A percentile compares a stretch with the other conserved stretches of the same genome.
Evolutionary conservation across 2,797 vertebrate genomes (phyloP).

Genomic region (Cryptoblepharus egeriae): DNA sequence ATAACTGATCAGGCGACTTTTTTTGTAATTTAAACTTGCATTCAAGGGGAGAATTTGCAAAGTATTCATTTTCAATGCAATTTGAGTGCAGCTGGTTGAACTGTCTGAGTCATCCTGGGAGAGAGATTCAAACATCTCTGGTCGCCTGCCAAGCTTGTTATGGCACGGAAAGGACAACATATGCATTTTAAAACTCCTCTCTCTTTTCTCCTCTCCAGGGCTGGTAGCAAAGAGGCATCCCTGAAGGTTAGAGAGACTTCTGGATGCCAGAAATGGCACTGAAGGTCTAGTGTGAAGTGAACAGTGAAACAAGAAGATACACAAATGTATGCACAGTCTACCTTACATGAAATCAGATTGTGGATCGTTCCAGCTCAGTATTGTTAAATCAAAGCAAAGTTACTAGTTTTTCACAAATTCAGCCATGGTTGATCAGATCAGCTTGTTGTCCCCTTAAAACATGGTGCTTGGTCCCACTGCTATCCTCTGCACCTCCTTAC

Average conservation of each 20-base stretch:
- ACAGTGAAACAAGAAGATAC: background rate
- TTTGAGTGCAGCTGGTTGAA: constrained; percentile 76
- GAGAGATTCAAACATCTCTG: constrained; percentile 71
- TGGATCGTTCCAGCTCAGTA: too few relatives aligned
- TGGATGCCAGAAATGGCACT: background rate
- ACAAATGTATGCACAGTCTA: background rate
- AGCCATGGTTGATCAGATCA: too few relatives aligned
- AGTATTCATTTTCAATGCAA: constrained; percentile 75
- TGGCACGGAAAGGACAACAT: constrained; percentile 61
- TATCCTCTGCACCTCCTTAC: too few relatives aligned
- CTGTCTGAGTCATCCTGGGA: constrained; percentile 70
- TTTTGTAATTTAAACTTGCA: constrained; percentile 79
- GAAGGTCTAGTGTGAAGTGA: constrained; percentile 20
- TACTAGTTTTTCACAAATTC: too few relatives aligned
- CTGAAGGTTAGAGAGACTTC: constrained; percentile 46
- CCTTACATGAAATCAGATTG: too few relatives aligned
- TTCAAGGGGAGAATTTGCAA: constrained; percentile 71
- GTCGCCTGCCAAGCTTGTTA: constrained; percentile 66
- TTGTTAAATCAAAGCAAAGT: too few relatives aligned
- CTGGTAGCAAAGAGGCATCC: constrained; percentile 42
- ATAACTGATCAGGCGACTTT: constrained; percentile 72
- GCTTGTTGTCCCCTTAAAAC: too few relatives aligned
- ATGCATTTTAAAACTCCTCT: constrained; percentile 66
- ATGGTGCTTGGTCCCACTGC: too few relatives aligned
- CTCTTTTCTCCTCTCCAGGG: constrained; percentile 11